Evolutionary conservation across 2,113 vertebrate species (phyloP).

Genomic region (Crotalus horridus): DNA sequence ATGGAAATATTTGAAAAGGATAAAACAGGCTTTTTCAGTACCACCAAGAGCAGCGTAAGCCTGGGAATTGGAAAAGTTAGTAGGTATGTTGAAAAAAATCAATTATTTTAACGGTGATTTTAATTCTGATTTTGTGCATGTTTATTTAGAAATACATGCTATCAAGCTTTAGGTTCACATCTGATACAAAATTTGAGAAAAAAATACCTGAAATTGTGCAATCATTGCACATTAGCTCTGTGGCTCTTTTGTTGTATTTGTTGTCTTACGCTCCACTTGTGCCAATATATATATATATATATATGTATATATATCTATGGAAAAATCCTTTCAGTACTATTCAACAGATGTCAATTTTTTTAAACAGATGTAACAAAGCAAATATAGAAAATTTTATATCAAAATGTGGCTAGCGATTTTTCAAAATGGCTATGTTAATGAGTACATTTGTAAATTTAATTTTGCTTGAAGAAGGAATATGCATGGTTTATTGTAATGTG

Average conservation of each 20-base stretch:
- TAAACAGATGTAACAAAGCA: constrained; percentile 66
- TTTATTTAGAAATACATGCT: background rate
- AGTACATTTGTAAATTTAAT: constrained; percentile 46
- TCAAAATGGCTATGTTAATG: constrained; percentile 54
- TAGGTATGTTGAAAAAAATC: background rate
- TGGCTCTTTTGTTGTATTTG: constrained; percentile 23
- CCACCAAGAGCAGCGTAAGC: background rate
- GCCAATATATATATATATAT: constrained; percentile 40
- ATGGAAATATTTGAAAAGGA: background rate
- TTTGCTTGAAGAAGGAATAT: constrained; percentile 45
- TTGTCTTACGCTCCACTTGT: constrained; percentile 27
- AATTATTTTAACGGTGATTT: background rate
- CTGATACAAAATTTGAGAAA: background rate
- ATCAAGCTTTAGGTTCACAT: background rate
- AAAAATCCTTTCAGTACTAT: constrained; percentile 52
- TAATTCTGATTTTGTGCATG: background rate
- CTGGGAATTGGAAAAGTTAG: background rate
- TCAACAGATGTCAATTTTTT: constrained; percentile 59
- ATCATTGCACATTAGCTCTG: constrained; percentile 4
- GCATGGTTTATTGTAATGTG: constrained; percentile 38
- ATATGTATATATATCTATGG: constrained; percentile 26
- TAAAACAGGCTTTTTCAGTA: background rate
- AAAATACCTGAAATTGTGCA: background rate
- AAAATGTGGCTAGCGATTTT: constrained; percentile 43
- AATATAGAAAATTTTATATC: constrained; percentile 43